phyloP scores from a whole-genome alignment of 2,113 vertebrate genomes.

The Astur gentilis region DNA sequence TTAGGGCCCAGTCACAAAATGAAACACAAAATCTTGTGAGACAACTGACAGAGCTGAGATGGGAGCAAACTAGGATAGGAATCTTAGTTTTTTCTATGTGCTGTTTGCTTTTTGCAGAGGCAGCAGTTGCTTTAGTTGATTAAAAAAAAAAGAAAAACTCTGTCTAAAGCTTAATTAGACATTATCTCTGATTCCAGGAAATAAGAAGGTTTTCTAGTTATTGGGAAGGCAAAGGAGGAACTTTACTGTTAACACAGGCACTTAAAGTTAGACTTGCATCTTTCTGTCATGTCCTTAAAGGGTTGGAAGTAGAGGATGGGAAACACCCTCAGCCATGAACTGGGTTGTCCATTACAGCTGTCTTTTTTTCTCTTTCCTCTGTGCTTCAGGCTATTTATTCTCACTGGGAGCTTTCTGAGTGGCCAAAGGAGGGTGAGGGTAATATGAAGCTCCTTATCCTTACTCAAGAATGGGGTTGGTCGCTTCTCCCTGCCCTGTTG shows the following conservation, averaged over 20 bases:
- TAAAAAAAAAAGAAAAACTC: background rate
- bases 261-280: background rate
- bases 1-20: background rate
- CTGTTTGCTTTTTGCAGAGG: background rate
- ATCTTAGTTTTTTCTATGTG: background rate
- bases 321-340: background rate
- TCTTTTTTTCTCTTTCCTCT: background rate
- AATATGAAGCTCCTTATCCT: background rate
- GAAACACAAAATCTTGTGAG: background rate
- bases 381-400: background rate
- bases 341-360: background rate
- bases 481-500: background rate
- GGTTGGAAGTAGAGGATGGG: background rate
- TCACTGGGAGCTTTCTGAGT: background rate
- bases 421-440: background rate
- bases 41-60: background rate
- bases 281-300: background rate
- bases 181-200: background rate
- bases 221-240: background rate
- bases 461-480: background rate
- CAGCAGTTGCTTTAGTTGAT: background rate
- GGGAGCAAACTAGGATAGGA: background rate
- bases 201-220: background rate
- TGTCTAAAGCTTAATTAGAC: background rate
- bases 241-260: background rate